phyloP scores from a whole-genome alignment of 2,888 invertebrate genomes.

The Phlogophora meticulosa region DNA sequence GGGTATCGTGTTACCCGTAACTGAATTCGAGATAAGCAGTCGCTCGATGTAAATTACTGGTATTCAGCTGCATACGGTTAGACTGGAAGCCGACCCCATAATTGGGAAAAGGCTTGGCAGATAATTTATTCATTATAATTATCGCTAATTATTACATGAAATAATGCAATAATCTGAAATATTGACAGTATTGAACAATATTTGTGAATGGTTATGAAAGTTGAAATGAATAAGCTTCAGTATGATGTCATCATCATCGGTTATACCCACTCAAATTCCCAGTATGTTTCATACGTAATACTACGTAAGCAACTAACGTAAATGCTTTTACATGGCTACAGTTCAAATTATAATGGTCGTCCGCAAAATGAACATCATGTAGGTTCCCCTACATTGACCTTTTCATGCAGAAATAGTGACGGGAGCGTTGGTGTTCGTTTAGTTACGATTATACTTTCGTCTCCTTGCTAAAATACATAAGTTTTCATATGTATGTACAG shows the following conservation, averaged over 20 bases:
- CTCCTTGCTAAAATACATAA: not conserved
- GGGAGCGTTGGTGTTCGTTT: slow-evolving; percentile 7
- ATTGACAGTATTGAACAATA: slow-evolving; percentile 10
- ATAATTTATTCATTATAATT: no score
- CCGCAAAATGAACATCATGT: slow-evolving; percentile 33
- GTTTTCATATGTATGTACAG: slow-evolving; percentile 3
- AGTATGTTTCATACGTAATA: slow-evolving; percentile 43
- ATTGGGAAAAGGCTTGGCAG: no score
- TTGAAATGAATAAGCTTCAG: slow-evolving; percentile 41
- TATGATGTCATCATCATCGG: slow-evolving; percentile 45
- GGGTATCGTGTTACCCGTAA: no score
- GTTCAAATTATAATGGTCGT: slow-evolving; percentile 30
- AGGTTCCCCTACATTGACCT: slow-evolving; percentile 24
- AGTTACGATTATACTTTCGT: slow-evolving; percentile 3
- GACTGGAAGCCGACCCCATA: no score
- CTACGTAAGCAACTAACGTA: slow-evolving; percentile 38
- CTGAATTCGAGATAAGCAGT: no score
- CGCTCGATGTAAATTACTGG: no score
- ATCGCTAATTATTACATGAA: not conserved
- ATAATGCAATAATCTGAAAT: slow-evolving; percentile 5
- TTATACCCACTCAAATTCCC: slow-evolving; percentile 52
- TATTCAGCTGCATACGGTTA: no score
- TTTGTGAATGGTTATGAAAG: slow-evolving; percentile 41
- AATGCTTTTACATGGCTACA: slow-evolving; percentile 37
- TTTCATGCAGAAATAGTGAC: slow-evolving; percentile 8